Base-by-base conservation (phyloP, 2,113 vertebrate species). In the Nyctibius bracteatus region DNA sequence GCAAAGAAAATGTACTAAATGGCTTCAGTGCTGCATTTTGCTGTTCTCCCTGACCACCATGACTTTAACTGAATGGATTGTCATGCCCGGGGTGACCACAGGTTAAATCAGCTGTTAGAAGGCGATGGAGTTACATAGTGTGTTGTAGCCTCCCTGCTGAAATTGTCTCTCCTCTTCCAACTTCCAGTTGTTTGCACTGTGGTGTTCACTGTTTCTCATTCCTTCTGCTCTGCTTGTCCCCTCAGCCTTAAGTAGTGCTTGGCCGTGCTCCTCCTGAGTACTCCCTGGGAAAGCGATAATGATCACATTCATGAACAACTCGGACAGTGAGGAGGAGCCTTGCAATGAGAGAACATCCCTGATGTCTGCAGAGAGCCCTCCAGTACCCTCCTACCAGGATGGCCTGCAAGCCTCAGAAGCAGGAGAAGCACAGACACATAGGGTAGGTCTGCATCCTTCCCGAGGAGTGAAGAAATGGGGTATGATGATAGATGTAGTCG, bases 321-420 rank as follows among this genome's bases (percentile, higher is more conserved):
- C 99, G 0, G 99, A 99, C 96, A 99, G 99, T 0, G 99, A 99
- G 44, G 99, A 99, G 18, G 99, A 99, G 86, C 96, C 97, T 27
- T 99, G 98, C 85, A 99, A 98, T 43, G 99, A 99, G 91, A 98
- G 99, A 95, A 99, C 99, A 2, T 99, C 99, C 18, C 95, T 99
- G 97, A 99, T 99, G 94, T 98, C 98, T 6, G 97, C 99, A 0
- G 98, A 99, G 97, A 99, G 98, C 83, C 99, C 99, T 5, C 74
- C 92, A 0, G 77, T 98, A 0, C 98, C 98, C 15, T 97, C 98
- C 74, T 99, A 99, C 97, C 98, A 97, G 51, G 98, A 98, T 4
- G 98, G 97, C 31, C 39, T 91, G 10, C 98, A 96, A 73, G 86
- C 84, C 28, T 87, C 91, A 0, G 96, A 97, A 61, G 86, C 97